phyloP scores from a whole-genome alignment of 2,888 invertebrate species.

The Tetragonula carbonaria region DNA sequence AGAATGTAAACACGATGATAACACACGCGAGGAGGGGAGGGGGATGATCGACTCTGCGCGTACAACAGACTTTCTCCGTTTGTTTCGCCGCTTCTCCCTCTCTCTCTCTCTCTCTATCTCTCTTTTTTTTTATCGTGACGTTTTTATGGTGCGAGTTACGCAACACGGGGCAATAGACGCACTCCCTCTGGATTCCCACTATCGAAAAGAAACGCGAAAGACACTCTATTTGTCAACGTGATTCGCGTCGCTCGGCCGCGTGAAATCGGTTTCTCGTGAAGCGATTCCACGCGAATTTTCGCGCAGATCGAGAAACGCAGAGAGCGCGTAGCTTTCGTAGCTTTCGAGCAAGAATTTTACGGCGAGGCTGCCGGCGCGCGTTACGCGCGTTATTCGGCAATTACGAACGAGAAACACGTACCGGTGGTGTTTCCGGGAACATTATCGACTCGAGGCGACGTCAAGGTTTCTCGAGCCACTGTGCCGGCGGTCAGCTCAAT shows the following conservation, averaged over 20 bases:
- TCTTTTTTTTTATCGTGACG: constrained; percentile 32
- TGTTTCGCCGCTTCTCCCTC: background rate
- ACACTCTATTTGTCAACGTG: too few relatives aligned
- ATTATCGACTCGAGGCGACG: constrained; percentile 41
- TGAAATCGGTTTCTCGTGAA: too few relatives aligned
- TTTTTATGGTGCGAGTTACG: constrained; percentile 17
- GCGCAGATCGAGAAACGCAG: too few relatives aligned
- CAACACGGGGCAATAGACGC: constrained; percentile 18
- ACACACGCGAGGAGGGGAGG: constrained; percentile 36
- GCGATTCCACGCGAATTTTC: too few relatives aligned
- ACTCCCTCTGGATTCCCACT: too few relatives aligned
- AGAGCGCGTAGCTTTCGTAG: too few relatives aligned
- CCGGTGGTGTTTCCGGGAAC: constrained; percentile 51
- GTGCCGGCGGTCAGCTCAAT: constrained; percentile 14
- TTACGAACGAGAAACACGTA: constrained; percentile 14
- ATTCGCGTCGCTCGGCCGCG: too few relatives aligned
- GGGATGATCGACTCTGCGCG: constrained; percentile 58
- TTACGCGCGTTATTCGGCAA: constrained; percentile 10
- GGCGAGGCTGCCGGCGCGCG: background rate
- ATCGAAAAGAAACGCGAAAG: too few relatives aligned
- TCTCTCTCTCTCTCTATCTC: background rate
- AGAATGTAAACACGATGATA: constrained; percentile 70
- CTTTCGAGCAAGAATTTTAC: too few relatives aligned
- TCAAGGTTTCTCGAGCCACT: constrained; percentile 32
- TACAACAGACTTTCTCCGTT: constrained; percentile 51